phyloP scores from a whole-genome alignment of 2,888 invertebrate genomes.

The Lepidocyrtoides sp. region DNA sequence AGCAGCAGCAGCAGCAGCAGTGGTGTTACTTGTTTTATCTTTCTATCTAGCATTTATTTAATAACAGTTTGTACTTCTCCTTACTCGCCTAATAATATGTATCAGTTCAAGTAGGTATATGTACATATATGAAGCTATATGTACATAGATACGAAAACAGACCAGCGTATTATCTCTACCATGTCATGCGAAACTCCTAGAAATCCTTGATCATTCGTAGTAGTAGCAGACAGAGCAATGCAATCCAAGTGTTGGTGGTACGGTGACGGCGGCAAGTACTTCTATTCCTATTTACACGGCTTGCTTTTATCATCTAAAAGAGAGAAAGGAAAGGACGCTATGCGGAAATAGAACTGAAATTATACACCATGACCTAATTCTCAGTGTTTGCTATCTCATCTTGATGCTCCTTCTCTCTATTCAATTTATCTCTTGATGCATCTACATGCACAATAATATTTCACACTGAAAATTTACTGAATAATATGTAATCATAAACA shows the following conservation, averaged over 20 bases:
- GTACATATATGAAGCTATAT: too few relatives aligned
- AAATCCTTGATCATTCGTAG: slow-evolving; percentile 59
- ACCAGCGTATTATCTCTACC: too few relatives aligned
- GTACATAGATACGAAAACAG: too few relatives aligned
- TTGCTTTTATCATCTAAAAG: slow-evolving; percentile 52
- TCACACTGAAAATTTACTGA: neutral
- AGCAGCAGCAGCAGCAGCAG: slow-evolving; percentile 1
- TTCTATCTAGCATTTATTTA: neutral
- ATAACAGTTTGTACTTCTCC: too few relatives aligned
- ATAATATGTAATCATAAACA: neutral
- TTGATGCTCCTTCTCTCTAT: slow-evolving; percentile 43
- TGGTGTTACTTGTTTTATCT: neutral
- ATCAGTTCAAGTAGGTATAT: too few relatives aligned
- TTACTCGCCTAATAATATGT: too few relatives aligned
- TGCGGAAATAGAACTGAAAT: slow-evolving; percentile 79
- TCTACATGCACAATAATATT: neutral
- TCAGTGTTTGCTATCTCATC: slow-evolving; percentile 62
- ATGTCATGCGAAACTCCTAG: slow-evolving; percentile 51
- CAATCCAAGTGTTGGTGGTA: slow-evolving; percentile 20
- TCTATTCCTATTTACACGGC: slow-evolving; percentile 20
- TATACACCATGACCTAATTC: slow-evolving; percentile 78
- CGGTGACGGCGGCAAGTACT: slow-evolving; percentile 3
- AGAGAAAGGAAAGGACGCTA: slow-evolving; percentile 75
- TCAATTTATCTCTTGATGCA: slow-evolving; percentile 24
- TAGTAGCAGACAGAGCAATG: neutral